Base-by-base conservation (phyloP, 2,888 invertebrate genomes). In the Phasia obesa region DNA sequence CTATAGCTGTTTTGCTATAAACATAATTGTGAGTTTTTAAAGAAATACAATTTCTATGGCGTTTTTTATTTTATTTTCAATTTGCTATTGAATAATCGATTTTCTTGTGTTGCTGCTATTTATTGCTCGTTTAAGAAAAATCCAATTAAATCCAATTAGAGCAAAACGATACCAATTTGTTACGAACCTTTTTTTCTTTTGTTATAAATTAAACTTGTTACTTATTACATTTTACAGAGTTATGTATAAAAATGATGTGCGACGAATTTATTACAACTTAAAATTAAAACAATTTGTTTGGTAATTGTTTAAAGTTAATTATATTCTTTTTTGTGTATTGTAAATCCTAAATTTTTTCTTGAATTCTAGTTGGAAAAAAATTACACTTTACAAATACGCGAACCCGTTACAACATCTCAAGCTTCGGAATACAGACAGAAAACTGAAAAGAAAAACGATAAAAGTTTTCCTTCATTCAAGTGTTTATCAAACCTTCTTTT, bases 31-130 rank as follows among this genome's bases (percentile, higher is more conserved):
- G 13, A 31, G 31, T 55, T 47, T 47, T 2, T 55, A 6, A 69
- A 38, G 42, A 31, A n/a, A 21, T 19, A 9, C 9, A 23, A 42
- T 49, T 42, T 13, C 27, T 57, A 55, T 71, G 60, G 49, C 7
- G 44, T 51, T 71, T 23, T 76, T n/a, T 49, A 25, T 64, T 21
- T n/a, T 57, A 25, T 38, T 60, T 69, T 53, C 19, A 17, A 55
- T 60, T 73, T 62, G 42, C 76, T 71, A 67, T 84, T 85, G 77
- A 84, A 82, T 85, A 85, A 85, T 85, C 85, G 85, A 85, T 85
- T 84, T 78, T 71, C 64, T 71, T 49, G 23, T 62, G 19, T 62
- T 21, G 49, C 38, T 60, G 25, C n/a, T 47, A 31, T 35, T 3
- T 17, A 55, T 31, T 51, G 47, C 64, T 67, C 64, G 62, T 59